Evolutionary conservation across 2,888 invertebrate species (phyloP).

Genomic region (Abrostola triplasia): DNA sequence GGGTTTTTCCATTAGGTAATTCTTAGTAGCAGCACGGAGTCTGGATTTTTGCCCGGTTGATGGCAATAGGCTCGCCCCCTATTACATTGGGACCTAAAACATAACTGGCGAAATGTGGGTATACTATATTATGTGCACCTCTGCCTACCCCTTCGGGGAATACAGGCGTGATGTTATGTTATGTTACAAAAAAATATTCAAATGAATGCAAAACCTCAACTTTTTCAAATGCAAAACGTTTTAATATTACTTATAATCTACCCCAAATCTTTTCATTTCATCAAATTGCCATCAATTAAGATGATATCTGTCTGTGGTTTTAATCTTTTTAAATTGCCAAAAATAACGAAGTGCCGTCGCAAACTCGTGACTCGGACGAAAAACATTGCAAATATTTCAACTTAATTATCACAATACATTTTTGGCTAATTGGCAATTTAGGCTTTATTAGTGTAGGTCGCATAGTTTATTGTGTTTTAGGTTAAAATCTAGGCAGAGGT

Average conservation of each 20-base stretch:
- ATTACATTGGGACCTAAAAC: too few relatives aligned
- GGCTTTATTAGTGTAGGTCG: background rate
- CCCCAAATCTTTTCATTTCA: constrained; percentile 35
- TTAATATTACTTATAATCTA: constrained; percentile 9
- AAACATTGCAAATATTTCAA: constrained; percentile 1
- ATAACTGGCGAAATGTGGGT: too few relatives aligned
- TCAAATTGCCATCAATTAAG: constrained; percentile 41
- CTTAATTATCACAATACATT: constrained; percentile 12
- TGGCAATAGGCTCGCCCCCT: too few relatives aligned
- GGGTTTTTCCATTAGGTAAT: too few relatives aligned
- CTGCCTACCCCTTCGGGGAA: too few relatives aligned
- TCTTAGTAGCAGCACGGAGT: too few relatives aligned
- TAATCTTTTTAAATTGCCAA: constrained; percentile 32
- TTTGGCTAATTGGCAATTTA: constrained; percentile 11
- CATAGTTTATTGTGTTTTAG: background rate
- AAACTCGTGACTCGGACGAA: background rate
- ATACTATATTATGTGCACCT: too few relatives aligned
- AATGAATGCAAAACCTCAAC: background rate
- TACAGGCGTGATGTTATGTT: too few relatives aligned
- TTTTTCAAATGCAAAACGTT: constrained; percentile 5
- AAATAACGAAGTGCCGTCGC: constrained; percentile 19
- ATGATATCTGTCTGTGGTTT: constrained; percentile 29
- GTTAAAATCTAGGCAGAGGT: background rate
- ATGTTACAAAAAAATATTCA: background rate
- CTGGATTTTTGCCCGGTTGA: too few relatives aligned